Evolutionary conservation across 2,113 vertebrate species (phyloP).

Genomic region (Anarhynchus alexandrinus): DNA sequence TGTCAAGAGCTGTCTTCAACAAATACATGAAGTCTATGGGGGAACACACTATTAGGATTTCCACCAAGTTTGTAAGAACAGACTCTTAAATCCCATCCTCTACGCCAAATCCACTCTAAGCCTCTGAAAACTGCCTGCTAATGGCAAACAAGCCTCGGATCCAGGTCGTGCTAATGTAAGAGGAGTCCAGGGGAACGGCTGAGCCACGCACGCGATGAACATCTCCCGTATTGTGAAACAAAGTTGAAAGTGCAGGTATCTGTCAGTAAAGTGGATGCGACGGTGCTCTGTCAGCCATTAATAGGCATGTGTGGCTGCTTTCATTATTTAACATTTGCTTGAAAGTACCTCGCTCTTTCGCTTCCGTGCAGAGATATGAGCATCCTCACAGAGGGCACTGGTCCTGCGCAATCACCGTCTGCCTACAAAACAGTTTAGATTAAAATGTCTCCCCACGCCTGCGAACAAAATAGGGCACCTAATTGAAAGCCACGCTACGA

Average conservation of each 20-base stretch:
- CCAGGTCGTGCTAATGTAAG: background rate
- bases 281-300: background rate
- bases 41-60: background rate
- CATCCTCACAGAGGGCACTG: background rate
- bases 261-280: background rate
- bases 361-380: background rate
- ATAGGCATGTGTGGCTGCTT: background rate
- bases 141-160: background rate
- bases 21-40: background rate
- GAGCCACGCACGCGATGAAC: accelerated
- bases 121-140: background rate
- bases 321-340: background rate
- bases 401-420: background rate
- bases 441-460: background rate
- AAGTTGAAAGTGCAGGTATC: background rate
- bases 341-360: background rate
- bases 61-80: background rate
- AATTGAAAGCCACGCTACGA: constrained; percentile 1
- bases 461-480: background rate
- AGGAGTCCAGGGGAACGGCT: background rate
- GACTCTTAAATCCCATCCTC: background rate
- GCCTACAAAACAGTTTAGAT: background rate
- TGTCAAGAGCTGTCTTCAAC: background rate
- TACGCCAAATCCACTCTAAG: background rate
- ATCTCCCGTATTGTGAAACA: background rate